Evolutionary conservation across 2,888 invertebrate species (phyloP).

Genomic region (Hyalella azteca): DNA sequence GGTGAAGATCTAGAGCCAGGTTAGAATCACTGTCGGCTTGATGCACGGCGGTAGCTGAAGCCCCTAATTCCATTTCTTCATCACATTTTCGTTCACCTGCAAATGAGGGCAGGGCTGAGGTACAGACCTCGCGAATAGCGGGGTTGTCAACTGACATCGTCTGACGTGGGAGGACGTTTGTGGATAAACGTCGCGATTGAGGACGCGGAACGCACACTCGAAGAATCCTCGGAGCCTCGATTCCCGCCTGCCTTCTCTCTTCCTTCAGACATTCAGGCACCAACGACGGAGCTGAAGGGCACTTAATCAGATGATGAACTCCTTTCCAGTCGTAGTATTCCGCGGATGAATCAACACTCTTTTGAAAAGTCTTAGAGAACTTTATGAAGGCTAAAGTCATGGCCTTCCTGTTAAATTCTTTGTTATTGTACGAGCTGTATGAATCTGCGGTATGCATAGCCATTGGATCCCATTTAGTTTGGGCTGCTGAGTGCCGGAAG

Average conservation of each 20-base stretch:
- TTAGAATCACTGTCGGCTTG: constrained; percentile 68
- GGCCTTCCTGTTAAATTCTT: constrained; percentile 62
- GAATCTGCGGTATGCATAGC: constrained; percentile 40
- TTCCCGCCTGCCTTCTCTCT: constrained; percentile 39
- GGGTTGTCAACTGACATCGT: constrained; percentile 81
- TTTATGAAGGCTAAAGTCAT: constrained; percentile 67
- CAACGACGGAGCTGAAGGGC: constrained; percentile 71
- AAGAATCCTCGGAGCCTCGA: constrained; percentile 52
- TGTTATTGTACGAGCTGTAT: constrained; percentile 60
- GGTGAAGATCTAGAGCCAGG: constrained; percentile 78
- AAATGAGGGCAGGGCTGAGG: constrained; percentile 59
- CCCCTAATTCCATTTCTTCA: constrained; percentile 66
- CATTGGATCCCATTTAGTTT: constrained; percentile 56
- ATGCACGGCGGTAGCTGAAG: constrained; percentile 59
- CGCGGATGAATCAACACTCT: constrained; percentile 59
- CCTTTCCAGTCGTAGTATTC: constrained; percentile 49
- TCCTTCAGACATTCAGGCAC: constrained; percentile 56
- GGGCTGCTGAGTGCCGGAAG: constrained; percentile 49
- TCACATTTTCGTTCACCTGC: constrained; percentile 63
- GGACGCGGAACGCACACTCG: constrained; percentile 69
- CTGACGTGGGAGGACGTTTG: constrained; percentile 74
- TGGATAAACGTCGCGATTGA: constrained; percentile 68
- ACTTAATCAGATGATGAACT: constrained; percentile 62
- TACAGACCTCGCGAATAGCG: constrained; percentile 58
- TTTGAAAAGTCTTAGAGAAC: constrained; percentile 65